Percentiles rank a stretch among this genome's conserved stretches.
Evolutionary conservation across 2,888 invertebrate genomes (phyloP).

Genomic region (Eupithecia vulgata): DNA sequence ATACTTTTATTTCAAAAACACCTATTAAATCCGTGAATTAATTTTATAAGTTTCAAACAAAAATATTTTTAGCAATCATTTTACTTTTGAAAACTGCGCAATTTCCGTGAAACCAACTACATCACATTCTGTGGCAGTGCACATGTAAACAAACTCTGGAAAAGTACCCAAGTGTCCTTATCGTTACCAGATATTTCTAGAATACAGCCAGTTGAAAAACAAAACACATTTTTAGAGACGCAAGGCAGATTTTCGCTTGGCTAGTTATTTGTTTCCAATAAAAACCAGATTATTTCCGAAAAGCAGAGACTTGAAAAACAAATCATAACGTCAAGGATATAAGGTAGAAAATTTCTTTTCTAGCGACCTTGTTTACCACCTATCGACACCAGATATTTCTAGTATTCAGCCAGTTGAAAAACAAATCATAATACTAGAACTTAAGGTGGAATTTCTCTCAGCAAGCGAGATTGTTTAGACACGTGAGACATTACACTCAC

Average conservation of each 20-base stretch:
- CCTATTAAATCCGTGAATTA: not conserved
- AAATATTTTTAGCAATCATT: not conserved
- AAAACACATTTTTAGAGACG: fast-evolving
- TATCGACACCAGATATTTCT: conserved; percentile 10
- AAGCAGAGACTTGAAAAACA: not conserved
- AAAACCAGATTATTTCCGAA: not conserved
- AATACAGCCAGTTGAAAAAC: conserved; percentile 4
- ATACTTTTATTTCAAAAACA: not conserved
- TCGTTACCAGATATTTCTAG: conserved; percentile 19
- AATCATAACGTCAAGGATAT: not conserved
- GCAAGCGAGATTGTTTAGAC: not conserved
- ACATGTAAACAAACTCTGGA: conserved; percentile 53
- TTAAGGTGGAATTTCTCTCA: not conserved
- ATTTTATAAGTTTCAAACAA: not conserved
- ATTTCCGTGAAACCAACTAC: conserved; percentile 17
- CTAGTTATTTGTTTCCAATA: not conserved
- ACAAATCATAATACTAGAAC: not conserved
- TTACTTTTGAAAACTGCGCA: conserved; percentile 58
- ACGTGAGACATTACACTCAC: not conserved
- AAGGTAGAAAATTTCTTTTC: not conserved
- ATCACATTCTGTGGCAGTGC: conserved; percentile 12
- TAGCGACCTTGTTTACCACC: conserved; percentile 16
- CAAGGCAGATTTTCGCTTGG: conserved; percentile 15
- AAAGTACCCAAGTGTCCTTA: conserved; percentile 47
- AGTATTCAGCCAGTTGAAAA: conserved; percentile 10